Evolutionary conservation across 2,888 invertebrate species (phyloP), one percentile per base, ranked within the genome.

Genomic region (Thyatira batis): DNA sequence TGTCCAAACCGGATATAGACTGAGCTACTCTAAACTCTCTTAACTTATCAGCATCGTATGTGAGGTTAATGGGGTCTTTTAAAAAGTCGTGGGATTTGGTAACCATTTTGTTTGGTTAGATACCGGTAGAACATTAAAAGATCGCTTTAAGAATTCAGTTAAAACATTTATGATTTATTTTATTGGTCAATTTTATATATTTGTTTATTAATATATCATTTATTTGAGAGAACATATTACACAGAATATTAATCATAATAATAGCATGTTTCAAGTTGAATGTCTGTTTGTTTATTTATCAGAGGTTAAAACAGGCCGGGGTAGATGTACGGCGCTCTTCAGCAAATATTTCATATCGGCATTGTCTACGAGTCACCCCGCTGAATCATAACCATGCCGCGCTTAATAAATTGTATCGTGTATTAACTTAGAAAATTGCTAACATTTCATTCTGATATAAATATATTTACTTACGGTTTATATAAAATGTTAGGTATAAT

Each of bases 261-360:
- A 39, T 39, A 39, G 39, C 13, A 39, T 39, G 39, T 39, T 39
- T 39, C 39, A 17, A 17, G 39, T 39, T 39, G 39, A 17, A 39
- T 39, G 8, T 39, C 39, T 39, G 39, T 39, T 33, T 39, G 30
- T 58, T 54, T 72, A 74, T 66, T 62, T 68, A 63, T 64, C 62
- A 61, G 65, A 67, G 73, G 75, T 77, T 77, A 71, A 73, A 70
- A 71, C 72, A 65, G 69, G 67, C 67, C 60, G 54, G 64, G 57
- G 68, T 63, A 67, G 75, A 84, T 74, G 71, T 82, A 84, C 69
- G 64, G 68, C 61, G 60, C 67, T 71, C 72, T 78, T 80, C 80
- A 75, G 76, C 65, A 73, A 67, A 72, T 84, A 83, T 80, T 76
- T 83, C 81, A 84, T 78, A 77, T 71, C 72, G 43, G 76, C 73